These are phyloP conservation scores for Dipodomys spectabilis DNA, from an alignment of 2,113 vertebrate species.

Conservation along the genomic window DNA sequence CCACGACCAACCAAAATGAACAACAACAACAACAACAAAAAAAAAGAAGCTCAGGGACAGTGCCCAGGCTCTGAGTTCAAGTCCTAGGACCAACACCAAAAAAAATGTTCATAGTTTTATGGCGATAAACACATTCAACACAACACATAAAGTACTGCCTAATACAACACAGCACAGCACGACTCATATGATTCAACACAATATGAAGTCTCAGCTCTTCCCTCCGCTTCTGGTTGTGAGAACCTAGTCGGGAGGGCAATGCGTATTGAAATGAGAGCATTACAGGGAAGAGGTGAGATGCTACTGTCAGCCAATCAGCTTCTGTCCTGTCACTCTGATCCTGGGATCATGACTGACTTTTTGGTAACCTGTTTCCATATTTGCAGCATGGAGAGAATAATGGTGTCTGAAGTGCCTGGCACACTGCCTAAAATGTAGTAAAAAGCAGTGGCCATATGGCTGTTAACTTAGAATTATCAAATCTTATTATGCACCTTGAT, in stretches of 20 bases:
- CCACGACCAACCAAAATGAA: too few species aligned
- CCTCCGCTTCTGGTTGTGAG: not conserved
- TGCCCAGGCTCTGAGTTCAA: too few species aligned
- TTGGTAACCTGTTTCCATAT: not conserved
- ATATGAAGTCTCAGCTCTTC: not conserved
- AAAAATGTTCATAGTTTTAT: not conserved
- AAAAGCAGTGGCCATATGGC: not conserved
- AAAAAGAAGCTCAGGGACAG: too few species aligned
- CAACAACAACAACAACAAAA: too few species aligned
- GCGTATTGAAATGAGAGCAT: not conserved
- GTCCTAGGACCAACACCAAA: too few species aligned
- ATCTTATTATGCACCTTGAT: not conserved
- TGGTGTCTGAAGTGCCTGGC: not conserved
- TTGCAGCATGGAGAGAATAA: not conserved
- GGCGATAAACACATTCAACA: not conserved
- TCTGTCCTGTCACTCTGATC: not conserved
- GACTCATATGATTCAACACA: too few species aligned
- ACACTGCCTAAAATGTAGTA: not conserved
- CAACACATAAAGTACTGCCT: not conserved
- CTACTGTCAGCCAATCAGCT: not conserved
- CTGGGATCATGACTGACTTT: not conserved
- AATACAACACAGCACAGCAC: not conserved
- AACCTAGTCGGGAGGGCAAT: not conserved
- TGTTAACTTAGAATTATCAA: not conserved
- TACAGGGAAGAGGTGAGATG: not conserved